phyloP scores from a whole-genome alignment of 2,888 invertebrate genomes.

The Synergus laeviventris region DNA sequence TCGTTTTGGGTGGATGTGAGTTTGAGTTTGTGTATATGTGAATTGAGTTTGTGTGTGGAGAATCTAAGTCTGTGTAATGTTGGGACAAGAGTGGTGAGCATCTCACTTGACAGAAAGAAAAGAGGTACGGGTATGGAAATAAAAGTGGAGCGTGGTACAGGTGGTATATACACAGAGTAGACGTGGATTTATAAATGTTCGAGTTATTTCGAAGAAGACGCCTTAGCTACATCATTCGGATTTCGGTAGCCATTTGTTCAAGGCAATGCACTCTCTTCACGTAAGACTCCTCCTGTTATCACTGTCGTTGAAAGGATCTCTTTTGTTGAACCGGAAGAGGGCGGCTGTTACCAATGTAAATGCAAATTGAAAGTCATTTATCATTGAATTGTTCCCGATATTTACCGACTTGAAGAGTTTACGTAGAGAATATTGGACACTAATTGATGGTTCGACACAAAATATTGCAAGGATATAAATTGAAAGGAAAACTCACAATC shows the following conservation, averaged over 20 bases:
- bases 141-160: slow-evolving; percentile 42
- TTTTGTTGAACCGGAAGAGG: not conserved
- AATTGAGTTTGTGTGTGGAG: slow-evolving; percentile 28
- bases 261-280: not conserved
- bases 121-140: slow-evolving; percentile 41
- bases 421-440: not conserved
- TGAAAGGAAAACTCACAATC: not conserved
- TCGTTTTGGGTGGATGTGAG: not conserved
- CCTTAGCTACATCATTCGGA: not conserved
- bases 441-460: no score
- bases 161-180: slow-evolving; percentile 48
- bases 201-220: not conserved
- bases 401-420: not conserved
- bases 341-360: not conserved
- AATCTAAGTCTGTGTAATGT: slow-evolving; percentile 35
- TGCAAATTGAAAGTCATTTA: not conserved
- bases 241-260: slow-evolving; percentile 5
- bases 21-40: slow-evolving; percentile 16
- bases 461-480: no score
- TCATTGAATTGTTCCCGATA: not conserved
- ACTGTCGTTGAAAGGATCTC: not conserved
- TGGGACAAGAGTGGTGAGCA: slow-evolving; percentile 42
- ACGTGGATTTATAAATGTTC: slow-evolving; percentile 46
- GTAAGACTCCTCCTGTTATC: not conserved
- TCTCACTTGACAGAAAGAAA: slow-evolving; percentile 49